Conservation (phyloP, 1,140 invertebrate genomes). For the Formica exsecta region DNA sequence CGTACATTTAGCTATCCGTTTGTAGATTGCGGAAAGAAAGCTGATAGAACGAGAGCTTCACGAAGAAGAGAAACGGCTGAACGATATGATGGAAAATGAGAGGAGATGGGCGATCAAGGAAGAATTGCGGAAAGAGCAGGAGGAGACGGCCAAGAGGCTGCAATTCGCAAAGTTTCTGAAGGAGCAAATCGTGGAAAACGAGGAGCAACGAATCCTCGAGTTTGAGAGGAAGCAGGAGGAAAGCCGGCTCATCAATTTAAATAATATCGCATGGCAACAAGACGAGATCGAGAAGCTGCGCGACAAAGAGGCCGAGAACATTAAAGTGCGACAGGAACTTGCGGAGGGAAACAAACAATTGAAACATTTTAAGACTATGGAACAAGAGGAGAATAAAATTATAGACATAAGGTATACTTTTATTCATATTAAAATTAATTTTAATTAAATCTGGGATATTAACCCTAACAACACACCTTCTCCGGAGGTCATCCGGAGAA, state of each 20-base stretch:
- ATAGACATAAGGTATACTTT: constrained; percentile 86
- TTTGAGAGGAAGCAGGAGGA: constrained; percentile 90
- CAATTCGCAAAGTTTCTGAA: constrained; percentile 84
- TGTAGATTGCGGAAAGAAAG: constrained; percentile 83
- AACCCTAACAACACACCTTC: too few relatives aligned
- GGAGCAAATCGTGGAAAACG: constrained; percentile 88
- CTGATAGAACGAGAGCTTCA: constrained; percentile 86
- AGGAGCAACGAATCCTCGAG: constrained; percentile 88
- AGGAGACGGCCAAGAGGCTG: constrained; percentile 76
- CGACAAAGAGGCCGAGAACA: constrained; percentile 82
- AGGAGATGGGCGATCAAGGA: constrained; percentile 85
- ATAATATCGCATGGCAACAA: constrained; percentile 86
- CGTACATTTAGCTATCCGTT: neutral
- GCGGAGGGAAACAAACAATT: constrained; percentile 88
- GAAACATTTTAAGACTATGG: constrained; percentile 87
- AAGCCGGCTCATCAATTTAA: constrained; percentile 88
- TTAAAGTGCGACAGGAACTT: constrained; percentile 86
- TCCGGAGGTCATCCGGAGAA: too few relatives aligned
- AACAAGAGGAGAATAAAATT: constrained; percentile 88
- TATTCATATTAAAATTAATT: neutral
- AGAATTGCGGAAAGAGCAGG: constrained; percentile 81
- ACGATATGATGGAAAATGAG: constrained; percentile 89
- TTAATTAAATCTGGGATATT: too few relatives aligned
- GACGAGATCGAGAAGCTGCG: constrained; percentile 86
- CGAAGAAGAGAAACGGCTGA: constrained; percentile 88